Percentiles rank a stretch among this genome's conserved stretches.
Conservation (phyloP, 2,113 vertebrate species). For the Plecturocebus donacophilus region DNA sequence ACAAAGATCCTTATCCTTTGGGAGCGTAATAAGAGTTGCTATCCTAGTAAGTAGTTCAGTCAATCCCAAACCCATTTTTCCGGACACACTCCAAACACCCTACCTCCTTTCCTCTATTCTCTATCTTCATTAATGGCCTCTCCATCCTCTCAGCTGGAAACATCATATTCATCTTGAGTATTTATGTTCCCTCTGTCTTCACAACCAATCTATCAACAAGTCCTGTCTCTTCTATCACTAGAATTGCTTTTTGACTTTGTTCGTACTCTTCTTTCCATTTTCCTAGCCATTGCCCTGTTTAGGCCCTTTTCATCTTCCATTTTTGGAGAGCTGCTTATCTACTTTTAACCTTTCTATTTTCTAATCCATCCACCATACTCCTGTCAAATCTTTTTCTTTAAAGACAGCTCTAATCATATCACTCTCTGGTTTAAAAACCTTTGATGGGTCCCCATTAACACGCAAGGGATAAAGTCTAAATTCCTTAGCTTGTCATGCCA, state of each 20-base stretch:
- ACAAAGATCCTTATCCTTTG: neutral
- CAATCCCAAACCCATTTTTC: constrained; percentile 31
- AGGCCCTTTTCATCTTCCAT: constrained; percentile 40
- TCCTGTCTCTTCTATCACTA: constrained; percentile 33
- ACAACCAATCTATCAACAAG: neutral
- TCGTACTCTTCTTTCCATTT: neutral
- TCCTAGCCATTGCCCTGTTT: neutral
- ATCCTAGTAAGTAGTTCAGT: neutral
- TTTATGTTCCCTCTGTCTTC: constrained; percentile 18
- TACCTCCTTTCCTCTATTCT: neutral
- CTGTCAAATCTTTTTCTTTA: constrained; percentile 40
- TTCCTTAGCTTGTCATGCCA: neutral
- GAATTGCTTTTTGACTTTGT: constrained; percentile 39
- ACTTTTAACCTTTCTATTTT: constrained; percentile 31
- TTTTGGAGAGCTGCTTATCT: neutral
- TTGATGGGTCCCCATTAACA: neutral
- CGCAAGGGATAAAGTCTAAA: neutral
- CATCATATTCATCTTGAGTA: constrained; percentile 45
- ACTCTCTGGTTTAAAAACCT: constrained; percentile 47
- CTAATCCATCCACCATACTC: neutral
- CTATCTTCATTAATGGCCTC: neutral
- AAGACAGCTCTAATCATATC: constrained; percentile 29
- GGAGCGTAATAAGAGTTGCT: neutral
- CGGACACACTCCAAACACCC: neutral
- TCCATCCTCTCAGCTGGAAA: neutral